Percentiles rank a stretch among this genome's conserved stretches.
Conservation (phyloP, 2,113 vertebrate species). For the Leiothrix lutea region DNA sequence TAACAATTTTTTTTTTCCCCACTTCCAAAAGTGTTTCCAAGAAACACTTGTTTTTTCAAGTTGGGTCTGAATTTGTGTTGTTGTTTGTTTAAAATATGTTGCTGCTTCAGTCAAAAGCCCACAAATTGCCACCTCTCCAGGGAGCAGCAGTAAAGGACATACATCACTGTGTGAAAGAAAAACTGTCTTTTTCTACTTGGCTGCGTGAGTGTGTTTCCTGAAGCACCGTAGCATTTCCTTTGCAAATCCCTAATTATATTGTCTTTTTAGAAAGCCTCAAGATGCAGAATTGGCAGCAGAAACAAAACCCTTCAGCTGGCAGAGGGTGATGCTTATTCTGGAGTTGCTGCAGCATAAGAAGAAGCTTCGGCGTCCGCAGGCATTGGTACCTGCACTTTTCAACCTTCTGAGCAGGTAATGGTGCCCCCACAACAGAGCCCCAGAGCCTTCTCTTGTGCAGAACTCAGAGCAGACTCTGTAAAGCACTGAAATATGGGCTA, state of each 20-base stretch:
- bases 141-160: not conserved
- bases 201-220: not conserved
- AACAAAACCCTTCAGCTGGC: slow-evolving; percentile 79
- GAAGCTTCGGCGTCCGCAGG: slow-evolving; percentile 84
- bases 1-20: not conserved
- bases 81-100: not conserved
- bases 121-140: not conserved
- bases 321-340: slow-evolving; percentile 87
- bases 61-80: not conserved
- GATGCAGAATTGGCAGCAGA: slow-evolving; percentile 52
- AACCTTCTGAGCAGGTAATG: slow-evolving; percentile 85
- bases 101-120: not conserved
- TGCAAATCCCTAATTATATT: not conserved
- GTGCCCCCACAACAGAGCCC: not conserved
- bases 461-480: not conserved
- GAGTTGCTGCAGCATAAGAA: slow-evolving; percentile 97
- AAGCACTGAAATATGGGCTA: fast-evolving
- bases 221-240: not conserved
- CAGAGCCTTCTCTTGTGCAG: not conserved
- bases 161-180: not conserved
- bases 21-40: not conserved
- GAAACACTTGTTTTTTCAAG: not conserved
- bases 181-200: not conserved
- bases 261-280: slow-evolving; percentile 76
- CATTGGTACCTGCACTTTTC: slow-evolving; percentile 86